Evolutionary conservation across 2,797 vertebrate genomes (phyloP).

Genomic region (Rhinichthys osculus): DNA sequence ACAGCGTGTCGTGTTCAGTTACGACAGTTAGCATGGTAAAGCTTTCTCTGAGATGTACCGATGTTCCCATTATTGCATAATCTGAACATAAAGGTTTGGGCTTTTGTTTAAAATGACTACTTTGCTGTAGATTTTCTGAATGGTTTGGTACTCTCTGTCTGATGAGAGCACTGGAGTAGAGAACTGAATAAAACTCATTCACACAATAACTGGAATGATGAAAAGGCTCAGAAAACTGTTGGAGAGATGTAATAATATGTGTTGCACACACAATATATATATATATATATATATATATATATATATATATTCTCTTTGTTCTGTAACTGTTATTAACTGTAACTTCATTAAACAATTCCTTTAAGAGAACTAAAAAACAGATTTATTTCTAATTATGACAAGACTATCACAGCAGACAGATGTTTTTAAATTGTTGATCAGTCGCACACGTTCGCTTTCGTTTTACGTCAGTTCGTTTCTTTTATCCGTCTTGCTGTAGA

Average conservation of each 20-base stretch:
- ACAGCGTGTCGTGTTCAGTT: neutral
- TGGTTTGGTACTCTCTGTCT: neutral
- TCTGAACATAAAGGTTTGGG: neutral
- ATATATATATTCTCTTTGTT: neutral
- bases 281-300: neutral
- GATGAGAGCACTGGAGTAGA: neutral
- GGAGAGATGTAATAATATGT: neutral
- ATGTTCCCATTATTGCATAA: neutral
- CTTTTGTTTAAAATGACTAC: neutral
- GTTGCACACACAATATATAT: neutral
- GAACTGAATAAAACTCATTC: neutral
- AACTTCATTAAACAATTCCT: neutral
- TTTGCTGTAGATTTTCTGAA: neutral
- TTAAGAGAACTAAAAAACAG: neutral
- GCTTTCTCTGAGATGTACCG: neutral
- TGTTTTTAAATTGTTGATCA: neutral
- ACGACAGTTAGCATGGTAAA: neutral
- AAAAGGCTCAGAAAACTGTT: neutral
- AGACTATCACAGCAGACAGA: neutral
- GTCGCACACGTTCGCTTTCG: neutral
- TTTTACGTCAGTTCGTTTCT: neutral
- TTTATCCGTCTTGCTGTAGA: conserved; percentile 18
- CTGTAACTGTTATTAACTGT: neutral
- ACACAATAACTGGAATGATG: neutral
- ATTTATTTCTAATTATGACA: neutral